Conservation (phyloP, 2,113 vertebrate genomes). For the Amphiprion ocellaris region DNA sequence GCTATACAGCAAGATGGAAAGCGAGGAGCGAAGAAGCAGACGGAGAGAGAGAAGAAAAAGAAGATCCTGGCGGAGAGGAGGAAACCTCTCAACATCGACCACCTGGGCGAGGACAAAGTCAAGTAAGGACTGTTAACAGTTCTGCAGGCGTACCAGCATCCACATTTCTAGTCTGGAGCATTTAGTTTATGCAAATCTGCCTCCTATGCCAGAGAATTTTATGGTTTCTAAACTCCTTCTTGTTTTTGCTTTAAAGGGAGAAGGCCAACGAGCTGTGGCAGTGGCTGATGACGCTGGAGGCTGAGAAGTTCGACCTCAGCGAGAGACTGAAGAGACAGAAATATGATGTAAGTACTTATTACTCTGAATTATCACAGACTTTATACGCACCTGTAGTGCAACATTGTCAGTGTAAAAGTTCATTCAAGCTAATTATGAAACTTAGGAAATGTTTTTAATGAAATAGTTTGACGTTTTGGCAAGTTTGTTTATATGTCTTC, state of each 20-base stretch:
- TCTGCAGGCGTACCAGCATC: background rate
- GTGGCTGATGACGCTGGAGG: conserved; percentile 90
- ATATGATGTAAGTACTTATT: conserved; percentile 88
- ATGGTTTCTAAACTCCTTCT: background rate
- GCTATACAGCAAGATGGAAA: conserved; percentile 88
- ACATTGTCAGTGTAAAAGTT: no score
- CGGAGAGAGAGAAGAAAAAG: conserved; percentile 95
- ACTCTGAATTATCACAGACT: background rate
- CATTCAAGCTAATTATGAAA: no score
- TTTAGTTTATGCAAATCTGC: background rate
- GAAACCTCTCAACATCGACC: conserved; percentile 89
- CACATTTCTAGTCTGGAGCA: conserved; percentile 17
- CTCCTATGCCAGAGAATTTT: no score
- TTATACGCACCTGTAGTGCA: no score
- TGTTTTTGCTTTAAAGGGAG: conserved; percentile 80
- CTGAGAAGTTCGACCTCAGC: conserved; percentile 93
- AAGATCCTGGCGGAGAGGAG: conserved; percentile 92
- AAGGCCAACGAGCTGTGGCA: conserved; percentile 92
- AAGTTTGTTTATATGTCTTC: no score
- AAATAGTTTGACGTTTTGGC: no score
- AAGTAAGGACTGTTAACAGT: conserved; percentile 81
- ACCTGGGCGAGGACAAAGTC: conserved; percentile 90
- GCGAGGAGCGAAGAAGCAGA: conserved; percentile 92
- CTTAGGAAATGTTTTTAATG: no score
- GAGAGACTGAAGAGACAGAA: conserved; percentile 94